phyloP scores from a whole-genome alignment of 2,113 vertebrate genomes.

The Rissa tridactyla region DNA sequence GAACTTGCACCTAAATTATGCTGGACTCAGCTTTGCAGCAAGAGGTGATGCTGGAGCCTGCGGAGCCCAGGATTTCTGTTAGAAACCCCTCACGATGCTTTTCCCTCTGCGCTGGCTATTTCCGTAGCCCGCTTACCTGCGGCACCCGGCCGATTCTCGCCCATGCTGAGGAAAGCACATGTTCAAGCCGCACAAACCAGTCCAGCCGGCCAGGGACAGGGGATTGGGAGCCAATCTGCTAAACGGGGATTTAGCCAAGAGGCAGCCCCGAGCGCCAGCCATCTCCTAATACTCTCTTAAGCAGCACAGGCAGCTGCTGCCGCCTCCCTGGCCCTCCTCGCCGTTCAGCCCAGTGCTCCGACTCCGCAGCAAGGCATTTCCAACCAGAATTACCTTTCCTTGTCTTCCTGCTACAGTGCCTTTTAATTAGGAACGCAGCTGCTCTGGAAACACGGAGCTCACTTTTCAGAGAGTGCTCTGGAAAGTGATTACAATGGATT shows the following conservation, averaged over 20 bases:
- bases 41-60: neutral
- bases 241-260: constrained; percentile 50
- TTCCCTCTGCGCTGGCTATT: neutral
- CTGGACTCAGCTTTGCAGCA: neutral
- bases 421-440: constrained; percentile 71
- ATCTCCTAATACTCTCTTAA: constrained; percentile 10
- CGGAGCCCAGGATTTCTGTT: neutral
- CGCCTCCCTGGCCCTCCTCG: neutral
- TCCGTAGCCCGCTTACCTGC: neutral
- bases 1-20: neutral
- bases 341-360: neutral
- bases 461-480: constrained; percentile 46
- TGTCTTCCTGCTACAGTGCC: constrained; percentile 53
- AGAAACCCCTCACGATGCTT: neutral
- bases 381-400: constrained; percentile 4
- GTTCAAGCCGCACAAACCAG: neutral
- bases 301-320: neutral
- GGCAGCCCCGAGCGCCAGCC: neutral
- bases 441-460: constrained; percentile 38
- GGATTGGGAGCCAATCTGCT: constrained; percentile 18
- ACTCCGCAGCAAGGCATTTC: constrained; percentile 4
- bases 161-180: neutral
- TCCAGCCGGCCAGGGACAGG: neutral
- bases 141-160: neutral
- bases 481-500: constrained; percentile 61